Conservation (phyloP, 2,113 vertebrate species). For the Azemiops feae region DNA sequence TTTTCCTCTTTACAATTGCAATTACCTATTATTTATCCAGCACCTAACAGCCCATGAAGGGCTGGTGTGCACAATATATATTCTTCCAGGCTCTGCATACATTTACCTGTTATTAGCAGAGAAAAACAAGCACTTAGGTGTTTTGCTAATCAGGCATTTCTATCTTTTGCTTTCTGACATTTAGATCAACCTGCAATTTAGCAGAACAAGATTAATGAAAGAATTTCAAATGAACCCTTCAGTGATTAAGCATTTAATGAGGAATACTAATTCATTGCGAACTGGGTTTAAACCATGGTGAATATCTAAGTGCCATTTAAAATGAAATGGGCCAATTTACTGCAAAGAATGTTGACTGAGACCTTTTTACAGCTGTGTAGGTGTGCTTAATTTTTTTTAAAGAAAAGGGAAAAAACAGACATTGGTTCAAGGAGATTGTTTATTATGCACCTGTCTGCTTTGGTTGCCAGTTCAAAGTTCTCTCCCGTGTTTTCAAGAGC, state of each 20-base stretch:
- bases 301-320: conserved; percentile 40
- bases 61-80: neutral
- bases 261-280: conserved; percentile 57
- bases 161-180: conserved; percentile 68
- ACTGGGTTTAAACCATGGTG: conserved; percentile 32
- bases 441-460: neutral
- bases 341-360: conserved; percentile 44
- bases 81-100: conserved; percentile 11
- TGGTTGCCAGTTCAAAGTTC: neutral
- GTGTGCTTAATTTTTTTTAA: neutral
- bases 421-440: conserved; percentile 24
- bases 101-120: conserved; percentile 43
- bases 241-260: conserved; percentile 57
- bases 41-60: neutral
- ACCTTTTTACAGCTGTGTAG: conserved; percentile 39
- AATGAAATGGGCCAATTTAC: conserved; percentile 57
- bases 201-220: conserved; percentile 55
- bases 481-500: neutral
- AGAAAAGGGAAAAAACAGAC: neutral
- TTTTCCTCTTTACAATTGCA: neutral
- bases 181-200: conserved; percentile 66
- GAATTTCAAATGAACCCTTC: conserved; percentile 60
- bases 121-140: conserved; percentile 38
- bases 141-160: conserved; percentile 64
- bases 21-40: neutral